phyloP scores from a whole-genome alignment of 2,113 vertebrate genomes.

The Malurus elegans region DNA sequence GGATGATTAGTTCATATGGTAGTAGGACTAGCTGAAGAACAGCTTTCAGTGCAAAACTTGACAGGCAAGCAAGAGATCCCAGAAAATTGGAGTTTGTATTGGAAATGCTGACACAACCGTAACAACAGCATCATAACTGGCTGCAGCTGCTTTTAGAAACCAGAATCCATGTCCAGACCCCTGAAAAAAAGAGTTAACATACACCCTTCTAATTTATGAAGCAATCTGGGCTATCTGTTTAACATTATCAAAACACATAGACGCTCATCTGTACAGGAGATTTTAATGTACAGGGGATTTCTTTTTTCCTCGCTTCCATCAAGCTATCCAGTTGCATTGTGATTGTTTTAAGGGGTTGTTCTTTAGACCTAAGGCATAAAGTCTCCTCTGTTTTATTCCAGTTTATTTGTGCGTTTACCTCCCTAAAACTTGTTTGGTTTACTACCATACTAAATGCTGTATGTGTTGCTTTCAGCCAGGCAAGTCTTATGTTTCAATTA shows the following conservation, averaged over 20 bases:
- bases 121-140: conserved; percentile 47
- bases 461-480: conserved; percentile 52
- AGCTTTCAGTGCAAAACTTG: conserved; percentile 53
- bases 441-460: conserved; percentile 51
- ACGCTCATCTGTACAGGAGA: neutral
- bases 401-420: conserved; percentile 39
- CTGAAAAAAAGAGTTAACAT: conserved; percentile 19
- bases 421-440: conserved; percentile 60
- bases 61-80: conserved; percentile 20
- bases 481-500: conserved; percentile 65
- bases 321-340: conserved; percentile 8
- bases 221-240: neutral
- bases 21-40: neutral
- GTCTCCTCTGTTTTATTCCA: conserved; percentile 5
- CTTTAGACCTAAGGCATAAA: conserved; percentile 35
- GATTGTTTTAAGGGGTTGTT: conserved; percentile 42
- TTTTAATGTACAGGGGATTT: neutral
- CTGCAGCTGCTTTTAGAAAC: conserved; percentile 48
- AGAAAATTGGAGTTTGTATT: conserved; percentile 52
- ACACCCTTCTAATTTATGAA: neutral
- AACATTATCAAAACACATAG: conserved; percentile 3
- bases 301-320: neutral
- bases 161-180: conserved; percentile 14
- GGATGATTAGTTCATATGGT: conserved; percentile 2
- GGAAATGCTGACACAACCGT: conserved; percentile 53